Conservation (phyloP, 2,888 invertebrate species). For the Fragum fragum region DNA sequence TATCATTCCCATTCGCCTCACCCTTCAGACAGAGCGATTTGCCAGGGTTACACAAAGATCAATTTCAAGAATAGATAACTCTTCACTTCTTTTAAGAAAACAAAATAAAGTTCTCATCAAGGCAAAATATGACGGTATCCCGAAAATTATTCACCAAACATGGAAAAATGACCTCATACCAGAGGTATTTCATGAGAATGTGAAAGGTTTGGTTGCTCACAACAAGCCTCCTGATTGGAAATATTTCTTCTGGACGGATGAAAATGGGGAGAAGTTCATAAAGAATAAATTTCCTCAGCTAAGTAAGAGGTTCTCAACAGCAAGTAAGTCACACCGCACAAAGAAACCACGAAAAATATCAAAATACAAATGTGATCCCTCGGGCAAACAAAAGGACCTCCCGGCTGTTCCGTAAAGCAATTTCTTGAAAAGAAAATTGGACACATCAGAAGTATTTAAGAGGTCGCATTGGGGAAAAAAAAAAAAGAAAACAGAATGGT, state of each 20-base stretch:
- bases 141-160: slow-evolving; percentile 39
- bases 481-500: no score
- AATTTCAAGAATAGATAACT: not conserved
- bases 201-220: slow-evolving; percentile 20
- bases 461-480: no score
- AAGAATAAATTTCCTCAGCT: slow-evolving; percentile 25
- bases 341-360: no score
- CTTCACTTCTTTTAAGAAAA: not conserved
- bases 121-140: slow-evolving; percentile 4
- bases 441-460: no score
- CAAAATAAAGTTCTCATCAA: not conserved
- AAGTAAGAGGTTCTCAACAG: not conserved
- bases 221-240: slow-evolving; percentile 38
- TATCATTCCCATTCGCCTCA: not conserved
- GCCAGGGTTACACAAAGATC: not conserved
- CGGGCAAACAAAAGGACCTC: no score
- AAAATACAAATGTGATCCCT: no score
- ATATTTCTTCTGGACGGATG: slow-evolving; percentile 46
- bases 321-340: no score
- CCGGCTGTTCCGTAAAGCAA: no score
- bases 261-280: slow-evolving; percentile 13
- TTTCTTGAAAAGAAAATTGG: no score
- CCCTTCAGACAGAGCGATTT: not conserved
- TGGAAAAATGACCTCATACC: slow-evolving; percentile 32
- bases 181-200: not conserved